phyloP scores from a whole-genome alignment of 2,888 invertebrate genomes.

The Galerucella calmariensis region DNA sequence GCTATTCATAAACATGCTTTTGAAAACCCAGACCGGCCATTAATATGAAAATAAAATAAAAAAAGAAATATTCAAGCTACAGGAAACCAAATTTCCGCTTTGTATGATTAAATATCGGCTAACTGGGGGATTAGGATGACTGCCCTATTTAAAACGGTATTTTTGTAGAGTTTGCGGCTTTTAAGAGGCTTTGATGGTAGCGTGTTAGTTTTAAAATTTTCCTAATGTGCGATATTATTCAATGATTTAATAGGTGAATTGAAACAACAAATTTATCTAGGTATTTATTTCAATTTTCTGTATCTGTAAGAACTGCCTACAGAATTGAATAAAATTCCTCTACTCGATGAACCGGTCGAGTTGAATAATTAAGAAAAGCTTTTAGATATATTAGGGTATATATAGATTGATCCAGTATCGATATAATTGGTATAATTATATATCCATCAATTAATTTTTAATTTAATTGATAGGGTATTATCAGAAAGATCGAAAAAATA shows the following conservation, averaged over 20 bases:
- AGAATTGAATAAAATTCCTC: no score
- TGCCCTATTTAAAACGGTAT: constrained; percentile 7
- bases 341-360: no score
- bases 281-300: neutral
- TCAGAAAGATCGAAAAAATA: no score
- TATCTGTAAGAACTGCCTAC: no score
- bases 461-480: no score
- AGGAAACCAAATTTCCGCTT: constrained; percentile 11
- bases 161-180: constrained; percentile 3
- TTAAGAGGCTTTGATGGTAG: neutral
- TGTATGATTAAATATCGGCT: constrained; percentile 18
- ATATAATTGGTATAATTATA: neutral
- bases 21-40: neutral
- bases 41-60: constrained; percentile 6
- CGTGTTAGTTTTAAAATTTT: constrained; percentile 5
- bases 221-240: neutral
- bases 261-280: neutral
- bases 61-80: constrained; percentile 7
- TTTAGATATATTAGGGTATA: no score
- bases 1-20: neutral
- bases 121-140: constrained; percentile 14
- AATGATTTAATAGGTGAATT: neutral
- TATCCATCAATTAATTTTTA: neutral
- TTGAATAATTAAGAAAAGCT: no score
- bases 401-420: no score